These are phyloP conservation scores for Micoletzkya japonica DNA, from an alignment of 2,888 invertebrate species.

Conservation along the genomic window DNA sequence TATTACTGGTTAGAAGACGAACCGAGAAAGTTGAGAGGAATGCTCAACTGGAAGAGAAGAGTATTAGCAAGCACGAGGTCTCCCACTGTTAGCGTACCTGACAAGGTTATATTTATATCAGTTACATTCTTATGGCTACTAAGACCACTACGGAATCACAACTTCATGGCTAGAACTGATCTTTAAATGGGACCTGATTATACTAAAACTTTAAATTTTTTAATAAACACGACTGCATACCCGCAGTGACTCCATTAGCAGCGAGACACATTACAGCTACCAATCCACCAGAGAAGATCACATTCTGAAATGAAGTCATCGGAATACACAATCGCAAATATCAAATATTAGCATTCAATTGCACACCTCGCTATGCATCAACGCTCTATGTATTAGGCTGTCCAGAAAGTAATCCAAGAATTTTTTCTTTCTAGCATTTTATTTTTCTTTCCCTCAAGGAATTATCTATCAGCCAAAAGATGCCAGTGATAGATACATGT, in stretches of 20 bases:
- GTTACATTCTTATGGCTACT: not conserved
- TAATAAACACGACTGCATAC: conserved; percentile 15
- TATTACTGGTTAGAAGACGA: conserved; percentile 65
- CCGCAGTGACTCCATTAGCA: conserved; percentile 77
- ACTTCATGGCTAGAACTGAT: conserved; percentile 65
- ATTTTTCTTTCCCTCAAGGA: no score
- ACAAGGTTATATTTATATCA: conserved; percentile 29
- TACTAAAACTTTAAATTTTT: not conserved
- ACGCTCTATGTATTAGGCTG: not conserved
- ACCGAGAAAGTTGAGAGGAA: conserved; percentile 92
- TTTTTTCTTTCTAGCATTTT: no score
- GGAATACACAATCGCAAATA: not conserved
- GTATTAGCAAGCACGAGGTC: conserved; percentile 99
- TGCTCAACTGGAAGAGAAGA: conserved; percentile 90
- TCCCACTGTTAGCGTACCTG: conserved; percentile 91
- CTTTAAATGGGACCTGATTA: not conserved
- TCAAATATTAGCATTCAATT: not conserved
- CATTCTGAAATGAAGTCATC: conserved; percentile 70
- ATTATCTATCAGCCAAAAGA: no score
- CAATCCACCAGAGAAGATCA: conserved; percentile 89
- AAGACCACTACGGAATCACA: conserved; percentile 69
- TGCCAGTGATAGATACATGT: no score
- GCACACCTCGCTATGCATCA: no score
- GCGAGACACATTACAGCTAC: conserved; percentile 91
- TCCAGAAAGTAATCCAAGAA: not conserved